Base-by-base conservation (phyloP, 2,888 invertebrate genomes). In the Mermis nigrescens region DNA sequence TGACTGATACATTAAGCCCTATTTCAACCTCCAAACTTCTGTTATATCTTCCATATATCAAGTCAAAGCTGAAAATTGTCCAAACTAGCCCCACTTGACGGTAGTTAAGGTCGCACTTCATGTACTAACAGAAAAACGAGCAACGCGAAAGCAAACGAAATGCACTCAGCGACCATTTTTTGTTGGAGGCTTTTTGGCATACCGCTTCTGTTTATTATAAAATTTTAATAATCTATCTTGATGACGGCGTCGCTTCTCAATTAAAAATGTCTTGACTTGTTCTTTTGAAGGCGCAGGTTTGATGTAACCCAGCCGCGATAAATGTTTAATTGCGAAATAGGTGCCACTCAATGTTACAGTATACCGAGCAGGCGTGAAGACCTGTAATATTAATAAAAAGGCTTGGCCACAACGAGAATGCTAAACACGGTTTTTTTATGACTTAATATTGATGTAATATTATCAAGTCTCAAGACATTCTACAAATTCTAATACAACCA, bases 351-450 rank as follows among this genome's bases (percentile, higher is more conserved):
- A 56, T 29, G 70, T 69, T 2, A 67, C 66, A 28, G 65, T 63
- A 61, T 72, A 71, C 12, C 71, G 68, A 31, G 69, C 61, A 3
- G 70, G 70, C n/a, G 63, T 66, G 0, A 65, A 67, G 7, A 71
- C 62, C 70, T 70, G 56, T 31, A 66, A 61, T 24, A 38, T 38
- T 31, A 60, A 31, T 63, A 26, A 26, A 45, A 38, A 54, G 1
- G 56, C 32, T n/a, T 32, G 31, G 27, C 24, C 15, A 32, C 31
- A 2, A 26, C 38, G 19, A 38, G 19, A 12, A 38, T 12, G 38
- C 7, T 38, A 38, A 7, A 19, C 19, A 19, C 19, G 38, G 7
- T 19, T 12, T 12, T 7, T 7, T 38, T 38, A 38, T 7, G 7
- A 38, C 12, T 38, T 12, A 38, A 38, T 38, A 19, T 7, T 38